A percentile compares a stretch with the other conserved stretches of the same genome.
Conservation (phyloP, 2,113 vertebrate genomes). For the Bujurquina vittata region DNA sequence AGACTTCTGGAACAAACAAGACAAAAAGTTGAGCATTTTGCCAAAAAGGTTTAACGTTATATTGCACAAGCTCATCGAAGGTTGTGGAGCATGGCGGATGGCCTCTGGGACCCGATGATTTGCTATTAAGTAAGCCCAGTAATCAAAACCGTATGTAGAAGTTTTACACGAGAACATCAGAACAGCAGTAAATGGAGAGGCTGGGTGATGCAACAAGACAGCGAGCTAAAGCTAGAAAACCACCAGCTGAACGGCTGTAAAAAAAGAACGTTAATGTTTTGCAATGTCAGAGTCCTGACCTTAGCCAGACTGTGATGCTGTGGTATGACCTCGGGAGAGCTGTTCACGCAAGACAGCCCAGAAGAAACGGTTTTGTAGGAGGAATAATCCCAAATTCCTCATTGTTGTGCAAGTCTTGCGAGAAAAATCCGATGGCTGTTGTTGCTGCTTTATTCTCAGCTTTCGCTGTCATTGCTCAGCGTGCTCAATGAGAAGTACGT, state of each 20-base stretch:
- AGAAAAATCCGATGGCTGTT: not conserved
- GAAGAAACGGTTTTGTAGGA: not conserved
- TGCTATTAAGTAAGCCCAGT: not conserved
- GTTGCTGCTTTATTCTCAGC: not conserved
- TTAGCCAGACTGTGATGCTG: no score
- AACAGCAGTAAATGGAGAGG: not conserved
- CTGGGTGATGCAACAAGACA: not conserved
- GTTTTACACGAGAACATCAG: not conserved
- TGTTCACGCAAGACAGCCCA: no score
- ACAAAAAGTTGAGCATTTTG: not conserved
- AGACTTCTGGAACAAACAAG: not conserved
- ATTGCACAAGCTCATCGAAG: not conserved
- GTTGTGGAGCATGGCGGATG: not conserved
- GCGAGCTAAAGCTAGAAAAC: not conserved
- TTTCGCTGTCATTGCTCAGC: not conserved
- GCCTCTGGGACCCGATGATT: accelerated
- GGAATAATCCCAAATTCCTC: not conserved
- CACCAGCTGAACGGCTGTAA: no score
- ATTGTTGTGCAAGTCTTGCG: no score
- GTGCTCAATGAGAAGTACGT: not conserved
- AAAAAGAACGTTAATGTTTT: no score
- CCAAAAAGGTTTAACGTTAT: not conserved
- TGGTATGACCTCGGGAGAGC: no score
- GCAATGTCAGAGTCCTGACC: no score
- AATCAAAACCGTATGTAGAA: not conserved